phyloP scores from a whole-genome alignment of 92 coral and sea anemone species.

The Epizoanthus illoricatus region DNA sequence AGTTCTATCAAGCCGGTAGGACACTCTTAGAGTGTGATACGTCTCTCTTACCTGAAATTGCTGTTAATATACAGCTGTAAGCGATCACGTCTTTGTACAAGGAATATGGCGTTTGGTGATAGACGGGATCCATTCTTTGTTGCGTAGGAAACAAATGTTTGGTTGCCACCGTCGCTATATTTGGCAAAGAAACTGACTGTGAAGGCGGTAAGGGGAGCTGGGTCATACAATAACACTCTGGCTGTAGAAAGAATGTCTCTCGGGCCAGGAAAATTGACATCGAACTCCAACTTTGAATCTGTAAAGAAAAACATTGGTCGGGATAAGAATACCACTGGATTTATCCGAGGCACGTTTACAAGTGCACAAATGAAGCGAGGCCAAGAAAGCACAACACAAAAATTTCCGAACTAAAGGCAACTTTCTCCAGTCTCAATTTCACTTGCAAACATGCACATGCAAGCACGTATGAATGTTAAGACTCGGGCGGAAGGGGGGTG shows the following conservation, averaged over 20 bases:
- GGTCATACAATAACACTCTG: not conserved
- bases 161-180: conserved; percentile 15
- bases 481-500: too few species aligned
- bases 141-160: conserved; percentile 18
- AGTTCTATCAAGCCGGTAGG: too few species aligned
- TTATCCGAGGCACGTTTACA: too few species aligned
- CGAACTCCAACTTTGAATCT: conserved; percentile 12
- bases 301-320: not conserved
- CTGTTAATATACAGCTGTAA: conserved; percentile 7
- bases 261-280: conserved; percentile 11
- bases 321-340: too few species aligned
- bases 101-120: not conserved
- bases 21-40: not conserved
- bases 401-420: too few species aligned
- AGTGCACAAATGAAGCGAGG: too few species aligned
- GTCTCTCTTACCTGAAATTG: not conserved
- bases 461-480: too few species aligned
- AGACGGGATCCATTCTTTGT: not conserved
- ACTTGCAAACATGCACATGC: too few species aligned
- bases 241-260: not conserved
- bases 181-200: conserved; percentile 19
- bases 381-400: too few species aligned
- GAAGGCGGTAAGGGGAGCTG: not conserved
- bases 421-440: too few species aligned
- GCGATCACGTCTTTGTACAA: not conserved